Conservation (phyloP, 2,797 vertebrate species). For the Cirrhinus molitorella region DNA sequence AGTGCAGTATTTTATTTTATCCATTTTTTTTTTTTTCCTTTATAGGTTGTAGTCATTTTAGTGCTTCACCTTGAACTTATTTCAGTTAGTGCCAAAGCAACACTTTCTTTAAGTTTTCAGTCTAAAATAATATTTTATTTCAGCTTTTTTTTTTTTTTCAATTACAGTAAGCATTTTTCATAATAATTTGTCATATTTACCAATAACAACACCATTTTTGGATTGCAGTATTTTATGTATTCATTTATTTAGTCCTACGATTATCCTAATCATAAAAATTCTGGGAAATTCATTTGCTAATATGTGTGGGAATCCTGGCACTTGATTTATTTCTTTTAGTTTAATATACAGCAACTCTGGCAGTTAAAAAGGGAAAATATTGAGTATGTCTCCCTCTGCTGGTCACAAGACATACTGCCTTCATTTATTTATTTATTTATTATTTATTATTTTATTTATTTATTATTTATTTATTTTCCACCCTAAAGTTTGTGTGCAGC, state of each 20-base stretch:
- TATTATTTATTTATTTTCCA: too few species aligned
- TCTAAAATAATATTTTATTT: too few species aligned
- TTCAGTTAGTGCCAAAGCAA: background rate
- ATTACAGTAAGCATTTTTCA: too few species aligned
- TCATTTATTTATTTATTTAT: background rate
- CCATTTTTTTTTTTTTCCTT: background rate
- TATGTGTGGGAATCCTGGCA: background rate
- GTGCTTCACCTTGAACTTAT: background rate
- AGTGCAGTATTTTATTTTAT: background rate
- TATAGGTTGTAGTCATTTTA: too few species aligned
- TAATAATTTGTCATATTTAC: background rate
- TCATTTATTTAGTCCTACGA: too few species aligned
- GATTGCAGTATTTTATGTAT: background rate
- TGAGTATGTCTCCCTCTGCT: slow-evolving; percentile 69
- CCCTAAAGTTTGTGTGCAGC: background rate
- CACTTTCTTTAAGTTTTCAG: too few species aligned
- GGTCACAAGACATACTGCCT: slow-evolving; percentile 55
- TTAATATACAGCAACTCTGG: background rate
- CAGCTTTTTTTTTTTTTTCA: too few species aligned
- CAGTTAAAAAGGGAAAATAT: too few species aligned
- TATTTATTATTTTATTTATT: background rate
- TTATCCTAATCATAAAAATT: background rate
- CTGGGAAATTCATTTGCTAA: background rate
- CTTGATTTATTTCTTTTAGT: background rate
- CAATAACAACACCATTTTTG: background rate